Percentiles rank a stretch among this genome's conserved stretches.
Conservation (phyloP, 2,113 vertebrate genomes). For the Pteruthius melanotis region DNA sequence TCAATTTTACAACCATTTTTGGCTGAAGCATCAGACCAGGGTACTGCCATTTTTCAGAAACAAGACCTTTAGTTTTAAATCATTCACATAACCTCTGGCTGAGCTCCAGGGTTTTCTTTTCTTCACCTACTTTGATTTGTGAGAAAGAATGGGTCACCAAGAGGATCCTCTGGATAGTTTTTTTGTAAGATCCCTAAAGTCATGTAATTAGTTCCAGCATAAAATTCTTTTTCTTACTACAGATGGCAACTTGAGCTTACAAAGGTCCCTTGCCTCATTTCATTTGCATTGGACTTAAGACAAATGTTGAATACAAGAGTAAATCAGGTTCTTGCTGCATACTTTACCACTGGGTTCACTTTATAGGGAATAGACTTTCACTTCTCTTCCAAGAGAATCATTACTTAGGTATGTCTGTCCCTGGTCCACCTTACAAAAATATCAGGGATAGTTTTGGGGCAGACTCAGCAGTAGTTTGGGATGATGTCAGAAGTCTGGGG, state of each 20-base stretch:
- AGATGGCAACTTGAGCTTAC: background rate
- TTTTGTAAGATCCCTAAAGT: background rate
- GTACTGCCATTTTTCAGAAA: background rate
- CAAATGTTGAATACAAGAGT: background rate
- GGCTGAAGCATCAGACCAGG: background rate
- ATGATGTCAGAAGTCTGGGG: background rate
- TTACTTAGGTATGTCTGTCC: background rate
- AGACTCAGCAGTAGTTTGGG: background rate
- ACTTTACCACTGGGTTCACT: background rate
- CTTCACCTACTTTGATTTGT: background rate
- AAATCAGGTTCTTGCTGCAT: background rate
- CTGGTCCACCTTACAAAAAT: background rate
- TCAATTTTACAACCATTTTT: slow-evolving; percentile 39
- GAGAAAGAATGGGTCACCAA: background rate
- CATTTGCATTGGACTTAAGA: background rate
- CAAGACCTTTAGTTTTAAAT: background rate
- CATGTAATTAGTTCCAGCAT: background rate
- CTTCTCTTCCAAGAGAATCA: background rate
- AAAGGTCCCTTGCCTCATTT: background rate
- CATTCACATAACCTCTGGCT: background rate
- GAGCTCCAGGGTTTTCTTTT: background rate
- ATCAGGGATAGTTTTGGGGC: background rate
- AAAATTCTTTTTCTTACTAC: background rate
- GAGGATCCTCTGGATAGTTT: background rate
- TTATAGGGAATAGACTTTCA: background rate